Evolutionary conservation across 2,113 vertebrate species (phyloP).

Genomic region (Rhipidura dahli): DNA sequence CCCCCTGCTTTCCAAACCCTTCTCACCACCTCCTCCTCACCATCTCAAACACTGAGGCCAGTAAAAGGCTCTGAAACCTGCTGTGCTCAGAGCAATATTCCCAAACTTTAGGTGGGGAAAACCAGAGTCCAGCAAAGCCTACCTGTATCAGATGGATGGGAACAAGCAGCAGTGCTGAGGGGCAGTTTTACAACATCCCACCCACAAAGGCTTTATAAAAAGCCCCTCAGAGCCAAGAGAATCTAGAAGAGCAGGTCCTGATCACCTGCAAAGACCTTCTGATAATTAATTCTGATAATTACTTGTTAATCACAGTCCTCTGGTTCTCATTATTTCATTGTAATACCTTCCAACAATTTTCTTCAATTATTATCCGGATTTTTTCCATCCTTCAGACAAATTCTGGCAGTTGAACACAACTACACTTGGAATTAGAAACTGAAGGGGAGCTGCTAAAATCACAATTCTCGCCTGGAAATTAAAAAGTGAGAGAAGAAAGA

Average conservation of each 20-base stretch:
- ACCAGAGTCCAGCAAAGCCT: accelerated
- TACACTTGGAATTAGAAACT: neutral
- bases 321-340: neutral
- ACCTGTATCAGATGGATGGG: accelerated
- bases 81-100: accelerated
- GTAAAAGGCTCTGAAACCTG: accelerated
- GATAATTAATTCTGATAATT: neutral
- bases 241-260: neutral
- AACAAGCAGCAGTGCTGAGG: accelerated
- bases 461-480: neutral
- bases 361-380: accelerated
- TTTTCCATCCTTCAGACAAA: neutral
- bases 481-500: neutral
- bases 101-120: neutral
- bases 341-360: neutral
- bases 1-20: neutral
- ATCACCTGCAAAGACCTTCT: neutral
- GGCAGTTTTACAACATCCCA: neutral
- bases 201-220: neutral
- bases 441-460: neutral
- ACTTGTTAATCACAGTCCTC: neutral
- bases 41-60: accelerated
- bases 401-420: neutral
- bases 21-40: neutral
- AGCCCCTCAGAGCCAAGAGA: neutral